Conservation (phyloP, 2,888 invertebrate genomes). For the Bugulina stolonifera region DNA sequence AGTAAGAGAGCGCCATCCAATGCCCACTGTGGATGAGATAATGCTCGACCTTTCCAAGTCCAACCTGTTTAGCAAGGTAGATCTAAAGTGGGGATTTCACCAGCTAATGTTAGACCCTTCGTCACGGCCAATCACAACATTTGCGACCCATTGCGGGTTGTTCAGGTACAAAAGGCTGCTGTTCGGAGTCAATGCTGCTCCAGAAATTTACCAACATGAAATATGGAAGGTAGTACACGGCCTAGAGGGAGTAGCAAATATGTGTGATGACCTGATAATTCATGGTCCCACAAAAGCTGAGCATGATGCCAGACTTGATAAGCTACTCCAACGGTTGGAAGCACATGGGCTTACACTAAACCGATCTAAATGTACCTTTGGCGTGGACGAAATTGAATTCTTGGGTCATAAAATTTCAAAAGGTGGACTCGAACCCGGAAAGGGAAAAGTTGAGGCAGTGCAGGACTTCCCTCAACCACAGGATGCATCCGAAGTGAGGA, state of each 20-base stretch:
- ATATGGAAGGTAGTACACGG: not conserved
- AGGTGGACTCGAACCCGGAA: not conserved
- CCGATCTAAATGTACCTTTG: not conserved
- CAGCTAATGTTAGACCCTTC: not conserved
- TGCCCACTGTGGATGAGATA: not conserved
- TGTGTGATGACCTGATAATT: not conserved
- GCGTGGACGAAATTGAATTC: not conserved
- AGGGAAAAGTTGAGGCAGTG: not conserved
- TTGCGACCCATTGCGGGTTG: conserved; percentile 2
- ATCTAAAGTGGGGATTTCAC: not conserved
- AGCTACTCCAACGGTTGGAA: not conserved
- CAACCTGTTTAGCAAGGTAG: not conserved
- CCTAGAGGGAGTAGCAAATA: not conserved
- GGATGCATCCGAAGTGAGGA: not conserved
- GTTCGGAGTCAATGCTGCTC: not conserved
- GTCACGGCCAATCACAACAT: not conserved
- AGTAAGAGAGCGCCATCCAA: not conserved
- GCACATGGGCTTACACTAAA: not conserved
- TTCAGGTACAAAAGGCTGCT: not conserved
- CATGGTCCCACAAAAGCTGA: not conserved
- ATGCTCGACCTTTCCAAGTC: not conserved
- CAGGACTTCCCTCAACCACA: not conserved
- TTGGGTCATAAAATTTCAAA: not conserved
- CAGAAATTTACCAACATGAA: not conserved
- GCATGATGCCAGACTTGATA: not conserved